These are phyloP conservation scores for Atta colombica DNA, from an alignment of 1,140 invertebrate species.

Conservation along the genomic window DNA sequence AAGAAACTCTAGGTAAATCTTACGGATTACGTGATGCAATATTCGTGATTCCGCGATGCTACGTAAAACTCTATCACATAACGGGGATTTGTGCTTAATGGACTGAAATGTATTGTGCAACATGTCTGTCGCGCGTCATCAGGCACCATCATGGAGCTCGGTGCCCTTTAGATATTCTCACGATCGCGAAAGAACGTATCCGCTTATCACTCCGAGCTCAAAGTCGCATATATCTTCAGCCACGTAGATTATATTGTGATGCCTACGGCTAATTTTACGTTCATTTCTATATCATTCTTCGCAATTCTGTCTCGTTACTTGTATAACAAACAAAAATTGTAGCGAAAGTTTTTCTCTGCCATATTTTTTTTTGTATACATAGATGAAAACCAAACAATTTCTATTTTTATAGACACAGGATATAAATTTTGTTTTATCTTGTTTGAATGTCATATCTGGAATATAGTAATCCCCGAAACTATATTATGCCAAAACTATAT, in stretches of 20 bases:
- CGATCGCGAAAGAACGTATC: constrained; percentile 9
- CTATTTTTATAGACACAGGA: not conserved
- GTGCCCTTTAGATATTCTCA: constrained; percentile 22
- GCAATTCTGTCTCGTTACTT: not conserved
- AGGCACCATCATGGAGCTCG: not conserved
- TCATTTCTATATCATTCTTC: not conserved
- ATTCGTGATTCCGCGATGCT: not conserved
- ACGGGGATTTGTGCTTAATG: constrained; percentile 39
- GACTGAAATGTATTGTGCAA: constrained; percentile 30
- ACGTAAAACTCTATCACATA: constrained; percentile 21
- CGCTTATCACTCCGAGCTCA: constrained; percentile 7
- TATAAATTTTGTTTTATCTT: not conserved
- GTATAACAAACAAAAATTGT: not conserved
- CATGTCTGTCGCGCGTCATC: not conserved
- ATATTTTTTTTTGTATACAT: not conserved
- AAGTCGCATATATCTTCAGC: constrained; percentile 2
- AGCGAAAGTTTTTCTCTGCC: not conserved
- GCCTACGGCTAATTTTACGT: constrained; percentile 13
- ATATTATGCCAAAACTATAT: not conserved
- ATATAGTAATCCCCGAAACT: not conserved
- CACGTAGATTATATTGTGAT: not conserved
- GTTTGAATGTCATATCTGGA: not conserved
- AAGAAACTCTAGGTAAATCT: not conserved
- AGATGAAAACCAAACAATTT: not conserved
- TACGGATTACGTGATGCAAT: not conserved